These are phyloP conservation scores for Cheilosia pagana DNA, from an alignment of 2,888 invertebrate genomes.

Conservation along the genomic window DNA sequence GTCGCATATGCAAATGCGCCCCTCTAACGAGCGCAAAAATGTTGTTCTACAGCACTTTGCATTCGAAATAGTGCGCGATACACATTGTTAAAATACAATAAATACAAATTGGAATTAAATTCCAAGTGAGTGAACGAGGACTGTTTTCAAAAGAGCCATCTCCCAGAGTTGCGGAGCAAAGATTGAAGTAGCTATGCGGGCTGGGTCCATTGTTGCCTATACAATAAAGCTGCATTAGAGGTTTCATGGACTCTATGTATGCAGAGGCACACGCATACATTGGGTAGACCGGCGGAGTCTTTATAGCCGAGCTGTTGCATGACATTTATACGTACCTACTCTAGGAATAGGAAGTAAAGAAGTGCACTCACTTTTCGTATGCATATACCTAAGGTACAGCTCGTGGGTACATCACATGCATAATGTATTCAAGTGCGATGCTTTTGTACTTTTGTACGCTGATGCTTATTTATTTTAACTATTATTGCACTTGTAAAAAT, in stretches of 20 bases:
- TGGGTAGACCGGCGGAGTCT: background rate
- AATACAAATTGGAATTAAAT: conserved; percentile 49
- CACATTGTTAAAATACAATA: conserved; percentile 30
- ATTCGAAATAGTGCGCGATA: conserved; percentile 8
- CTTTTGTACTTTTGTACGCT: conserved; percentile 6
- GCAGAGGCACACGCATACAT: background rate
- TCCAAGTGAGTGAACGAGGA: background rate
- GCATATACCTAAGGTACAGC: background rate
- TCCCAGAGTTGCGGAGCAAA: background rate
- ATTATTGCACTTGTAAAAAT: conserved; percentile 24
- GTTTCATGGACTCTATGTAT: conserved; percentile 12
- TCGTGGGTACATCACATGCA: conserved; percentile 7
- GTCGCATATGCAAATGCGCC: conserved; percentile 46
- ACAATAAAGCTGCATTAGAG: conserved; percentile 22
- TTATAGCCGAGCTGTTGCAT: conserved; percentile 11
- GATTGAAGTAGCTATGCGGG: background rate
- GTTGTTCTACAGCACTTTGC: conserved; percentile 16
- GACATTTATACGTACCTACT: conserved; percentile 16
- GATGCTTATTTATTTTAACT: conserved; percentile 26
- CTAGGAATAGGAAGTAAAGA: conserved; percentile 13
- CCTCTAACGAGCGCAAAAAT: conserved; percentile 21
- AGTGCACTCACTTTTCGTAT: conserved; percentile 30
- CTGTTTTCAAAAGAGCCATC: background rate
- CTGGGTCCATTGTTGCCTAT: conserved; percentile 9
- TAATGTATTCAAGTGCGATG: conserved; percentile 20